These are phyloP conservation scores for Synergus japonicus DNA, from an alignment of 2,888 invertebrate genomes.

Conservation along the genomic window DNA sequence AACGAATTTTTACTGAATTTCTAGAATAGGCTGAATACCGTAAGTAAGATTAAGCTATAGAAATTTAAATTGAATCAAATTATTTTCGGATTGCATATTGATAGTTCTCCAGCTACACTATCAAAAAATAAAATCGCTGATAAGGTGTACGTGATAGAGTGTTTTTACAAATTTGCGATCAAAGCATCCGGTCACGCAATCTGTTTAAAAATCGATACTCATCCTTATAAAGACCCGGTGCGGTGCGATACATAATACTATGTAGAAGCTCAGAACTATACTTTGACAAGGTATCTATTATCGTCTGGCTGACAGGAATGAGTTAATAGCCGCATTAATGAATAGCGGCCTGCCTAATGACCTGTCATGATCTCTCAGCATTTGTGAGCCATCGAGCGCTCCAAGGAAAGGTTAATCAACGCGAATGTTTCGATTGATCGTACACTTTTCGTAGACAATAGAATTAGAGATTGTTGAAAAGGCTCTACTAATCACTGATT, in stretches of 20 bases:
- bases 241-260: conserved; percentile 43
- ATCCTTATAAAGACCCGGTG: conserved; percentile 37
- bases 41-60: not conserved
- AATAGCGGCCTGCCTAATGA: conserved; percentile 66
- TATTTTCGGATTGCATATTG: not conserved
- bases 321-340: conserved; percentile 62
- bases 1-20: too few species aligned
- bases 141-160: not conserved
- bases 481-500: not conserved
- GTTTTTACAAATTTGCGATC: conserved; percentile 2
- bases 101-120: not conserved
- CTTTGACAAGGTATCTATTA: conserved; percentile 60
- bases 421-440: conserved; percentile 38
- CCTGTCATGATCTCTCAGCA: conserved; percentile 62
- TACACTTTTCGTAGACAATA: conserved; percentile 34
- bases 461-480: conserved; percentile 18
- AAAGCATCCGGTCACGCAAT: conserved; percentile 20
- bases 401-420: conserved; percentile 56
- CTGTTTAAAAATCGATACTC: conserved; percentile 41
- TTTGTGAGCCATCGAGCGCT: conserved; percentile 50
- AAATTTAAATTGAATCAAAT: not conserved
- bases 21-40: too few species aligned
- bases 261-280: conserved; percentile 50
- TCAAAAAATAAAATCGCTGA: not conserved
- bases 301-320: conserved; percentile 62